phyloP scores from a whole-genome alignment of 2,888 invertebrate genomes.

The Ommatoiulus sabulosus region DNA sequence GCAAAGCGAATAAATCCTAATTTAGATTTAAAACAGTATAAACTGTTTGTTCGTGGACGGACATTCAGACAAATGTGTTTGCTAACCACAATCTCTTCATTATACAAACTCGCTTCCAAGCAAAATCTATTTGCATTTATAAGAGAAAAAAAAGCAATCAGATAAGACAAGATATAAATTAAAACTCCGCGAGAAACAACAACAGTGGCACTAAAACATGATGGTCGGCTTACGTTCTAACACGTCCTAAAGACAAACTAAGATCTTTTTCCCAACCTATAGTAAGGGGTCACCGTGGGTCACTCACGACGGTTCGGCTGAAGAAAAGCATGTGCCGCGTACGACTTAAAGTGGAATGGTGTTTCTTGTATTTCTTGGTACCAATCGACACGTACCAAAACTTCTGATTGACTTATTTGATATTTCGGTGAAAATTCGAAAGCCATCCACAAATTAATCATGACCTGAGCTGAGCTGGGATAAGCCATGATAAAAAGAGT shows the following conservation, averaged over 20 bases:
- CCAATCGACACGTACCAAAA: background rate
- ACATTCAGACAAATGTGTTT: conserved; percentile 7
- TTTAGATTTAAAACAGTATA: conserved; percentile 20
- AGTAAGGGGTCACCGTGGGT: background rate
- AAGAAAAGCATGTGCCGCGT: background rate
- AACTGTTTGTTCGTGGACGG: background rate
- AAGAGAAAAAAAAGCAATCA: background rate
- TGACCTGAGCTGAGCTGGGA: too few relatives aligned
- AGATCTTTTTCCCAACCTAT: background rate
- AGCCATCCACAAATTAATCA: background rate
- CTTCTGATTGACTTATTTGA: background rate
- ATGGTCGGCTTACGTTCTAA: conserved; percentile 13
- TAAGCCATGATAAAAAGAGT: too few relatives aligned
- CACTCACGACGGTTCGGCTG: background rate
- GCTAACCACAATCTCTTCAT: conserved; percentile 45
- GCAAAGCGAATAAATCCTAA: conserved; percentile 9
- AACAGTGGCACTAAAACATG: conserved; percentile 23
- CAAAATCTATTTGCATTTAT: background rate
- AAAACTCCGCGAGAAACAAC: background rate
- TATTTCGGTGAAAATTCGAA: too few relatives aligned
- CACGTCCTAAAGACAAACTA: conserved; percentile 1
- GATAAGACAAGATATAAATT: conserved; percentile 37
- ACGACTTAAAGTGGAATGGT: background rate
- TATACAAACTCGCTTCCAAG: conserved; percentile 22
- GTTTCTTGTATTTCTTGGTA: background rate